Conservation (phyloP, 1,140 invertebrate genomes). For the Homalodisca vitripennis region DNA sequence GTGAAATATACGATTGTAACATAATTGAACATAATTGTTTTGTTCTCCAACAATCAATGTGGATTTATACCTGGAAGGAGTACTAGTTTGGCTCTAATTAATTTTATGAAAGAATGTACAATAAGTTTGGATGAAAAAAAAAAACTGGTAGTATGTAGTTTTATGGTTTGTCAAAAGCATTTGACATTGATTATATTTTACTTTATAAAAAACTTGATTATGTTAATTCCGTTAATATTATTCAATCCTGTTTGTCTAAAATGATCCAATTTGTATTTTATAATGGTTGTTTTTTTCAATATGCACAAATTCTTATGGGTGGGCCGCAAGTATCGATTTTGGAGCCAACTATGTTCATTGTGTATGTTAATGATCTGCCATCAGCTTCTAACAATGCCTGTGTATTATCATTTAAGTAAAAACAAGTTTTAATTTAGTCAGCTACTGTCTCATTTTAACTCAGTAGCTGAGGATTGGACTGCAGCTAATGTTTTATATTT, state of each 20-base stretch:
- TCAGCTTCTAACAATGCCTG: neutral
- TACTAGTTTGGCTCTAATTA: constrained; percentile 1
- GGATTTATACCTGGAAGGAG: constrained; percentile 2
- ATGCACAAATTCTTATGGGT: neutral
- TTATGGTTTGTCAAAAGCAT: constrained; percentile 13
- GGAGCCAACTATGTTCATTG: neutral
- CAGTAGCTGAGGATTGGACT: constrained; percentile 4
- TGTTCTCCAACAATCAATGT: constrained; percentile 12
- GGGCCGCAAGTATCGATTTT: neutral
- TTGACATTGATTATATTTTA: neutral
- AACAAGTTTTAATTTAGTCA: neutral
- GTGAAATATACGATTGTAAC: no score
- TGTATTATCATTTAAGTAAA: constrained; percentile 1
- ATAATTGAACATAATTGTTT: no score
- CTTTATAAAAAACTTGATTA: neutral
- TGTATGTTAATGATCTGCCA: constrained; percentile 6
- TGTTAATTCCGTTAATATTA: neutral
- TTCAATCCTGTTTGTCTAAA: constrained; percentile 13
- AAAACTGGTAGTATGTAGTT: neutral
- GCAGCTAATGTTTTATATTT: constrained; percentile 7
- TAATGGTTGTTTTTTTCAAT: neutral
- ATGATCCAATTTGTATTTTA: neutral
- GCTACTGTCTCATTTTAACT: constrained; percentile 3
- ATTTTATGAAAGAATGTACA: constrained; percentile 20
- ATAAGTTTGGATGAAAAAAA: neutral